Evolutionary conservation across 2,797 vertebrate genomes (phyloP).

Genomic region (Danio tinwini): DNA sequence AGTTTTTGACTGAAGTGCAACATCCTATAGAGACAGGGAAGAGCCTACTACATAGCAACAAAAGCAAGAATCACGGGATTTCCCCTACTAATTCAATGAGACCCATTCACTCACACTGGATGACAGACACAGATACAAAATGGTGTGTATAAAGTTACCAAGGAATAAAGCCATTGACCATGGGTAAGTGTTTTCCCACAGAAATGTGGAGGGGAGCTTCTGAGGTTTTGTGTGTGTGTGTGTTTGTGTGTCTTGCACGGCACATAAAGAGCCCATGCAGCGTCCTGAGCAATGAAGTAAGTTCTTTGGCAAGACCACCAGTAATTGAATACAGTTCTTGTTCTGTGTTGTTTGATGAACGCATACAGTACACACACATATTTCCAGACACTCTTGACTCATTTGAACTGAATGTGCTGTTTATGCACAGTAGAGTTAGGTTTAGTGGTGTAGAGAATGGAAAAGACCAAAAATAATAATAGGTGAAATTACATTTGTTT

Average conservation of each 20-base stretch:
- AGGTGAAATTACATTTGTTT: not conserved
- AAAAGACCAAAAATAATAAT: slow-evolving; percentile 9
- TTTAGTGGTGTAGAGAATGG: slow-evolving; percentile 2
- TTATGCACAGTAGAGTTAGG: slow-evolving; percentile 9
- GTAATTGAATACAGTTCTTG: slow-evolving; percentile 64
- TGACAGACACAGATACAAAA: slow-evolving; percentile 42
- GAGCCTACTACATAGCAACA: slow-evolving; percentile 33
- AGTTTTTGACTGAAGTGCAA: no score
- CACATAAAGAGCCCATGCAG: slow-evolving; percentile 55
- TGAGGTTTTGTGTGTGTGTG: slow-evolving; percentile 32
- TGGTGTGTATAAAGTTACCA: slow-evolving; percentile 48
- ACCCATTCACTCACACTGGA: slow-evolving; percentile 31
- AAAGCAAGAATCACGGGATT: slow-evolving; percentile 45
- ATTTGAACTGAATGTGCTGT: not conserved
- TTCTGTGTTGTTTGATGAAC: slow-evolving; percentile 63
- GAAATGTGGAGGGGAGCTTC: slow-evolving; percentile 41
- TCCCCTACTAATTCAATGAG: slow-evolving; percentile 25
- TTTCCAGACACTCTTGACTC: slow-evolving; percentile 22
- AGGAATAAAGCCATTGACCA: slow-evolving; percentile 39
- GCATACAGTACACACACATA: slow-evolving; percentile 30
- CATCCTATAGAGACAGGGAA: slow-evolving; percentile 9
- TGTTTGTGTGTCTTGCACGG: slow-evolving; percentile 37
- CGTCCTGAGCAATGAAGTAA: slow-evolving; percentile 60
- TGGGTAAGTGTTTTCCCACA: slow-evolving; percentile 57
- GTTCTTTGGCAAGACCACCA: slow-evolving; percentile 37